Evolutionary conservation across 2,888 invertebrate species (phyloP).

Genomic region (Cerceris rybyensis): DNA sequence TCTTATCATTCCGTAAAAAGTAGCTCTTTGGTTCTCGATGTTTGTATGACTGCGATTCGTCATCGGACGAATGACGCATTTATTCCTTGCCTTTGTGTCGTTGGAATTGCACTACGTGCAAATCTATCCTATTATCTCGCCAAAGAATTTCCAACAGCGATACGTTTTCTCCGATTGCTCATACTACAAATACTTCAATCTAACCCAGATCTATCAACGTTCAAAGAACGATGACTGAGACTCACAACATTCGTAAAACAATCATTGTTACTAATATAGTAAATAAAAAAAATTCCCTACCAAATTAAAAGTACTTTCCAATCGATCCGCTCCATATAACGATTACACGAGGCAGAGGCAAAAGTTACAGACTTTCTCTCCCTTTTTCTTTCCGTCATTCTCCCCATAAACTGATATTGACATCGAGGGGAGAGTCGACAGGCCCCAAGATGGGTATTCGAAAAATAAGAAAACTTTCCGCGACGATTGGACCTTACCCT

Average conservation of each 20-base stretch:
- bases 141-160: constrained; percentile 1
- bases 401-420: constrained; percentile 50
- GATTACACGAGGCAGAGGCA: no score
- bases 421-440: constrained; percentile 27
- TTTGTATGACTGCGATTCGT: constrained; percentile 12
- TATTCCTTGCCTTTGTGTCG: not conserved
- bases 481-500: constrained; percentile 51
- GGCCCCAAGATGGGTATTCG: constrained; percentile 37
- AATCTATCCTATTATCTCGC: constrained; percentile 4
- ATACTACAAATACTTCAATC: constrained; percentile 2
- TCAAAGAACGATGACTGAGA: no score
- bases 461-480: constrained; percentile 63
- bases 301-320: no score
- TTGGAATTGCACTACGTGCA: not conserved
- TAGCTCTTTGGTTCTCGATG: constrained; percentile 15
- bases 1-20: constrained; percentile 14
- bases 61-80: constrained; percentile 19
- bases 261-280: no score
- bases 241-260: no score
- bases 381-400: constrained; percentile 3
- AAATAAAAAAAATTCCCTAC: no score
- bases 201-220: no score
- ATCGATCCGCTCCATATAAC: no score
- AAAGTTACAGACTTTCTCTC: constrained; percentile 7
- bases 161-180: constrained; percentile 2